Percentiles rank a stretch among this genome's conserved stretches.
phyloP scores from a whole-genome alignment of 1,140 invertebrate genomes.

The Aporrectodea caliginosa region DNA sequence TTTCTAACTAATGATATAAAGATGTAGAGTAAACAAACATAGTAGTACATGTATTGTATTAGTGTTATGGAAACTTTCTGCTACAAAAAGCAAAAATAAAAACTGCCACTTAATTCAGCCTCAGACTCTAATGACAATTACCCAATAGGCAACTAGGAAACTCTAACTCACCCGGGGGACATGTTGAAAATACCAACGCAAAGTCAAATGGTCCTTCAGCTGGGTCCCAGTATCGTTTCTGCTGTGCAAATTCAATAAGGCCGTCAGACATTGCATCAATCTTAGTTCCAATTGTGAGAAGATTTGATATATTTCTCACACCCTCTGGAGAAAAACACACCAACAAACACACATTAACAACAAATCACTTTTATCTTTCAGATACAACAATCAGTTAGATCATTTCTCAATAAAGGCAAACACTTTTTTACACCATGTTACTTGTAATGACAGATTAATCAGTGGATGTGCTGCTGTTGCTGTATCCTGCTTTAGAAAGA shows the following conservation, averaged over 20 bases:
- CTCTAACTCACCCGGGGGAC: slow-evolving; percentile 1
- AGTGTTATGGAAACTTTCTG: slow-evolving; percentile 2
- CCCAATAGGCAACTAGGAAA: too few relatives aligned
- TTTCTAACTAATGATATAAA: neutral
- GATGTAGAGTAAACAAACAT: neutral
- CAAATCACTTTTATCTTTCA: too few relatives aligned
- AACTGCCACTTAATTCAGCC: too few relatives aligned
- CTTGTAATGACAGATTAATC: too few relatives aligned
- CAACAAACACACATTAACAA: too few relatives aligned
- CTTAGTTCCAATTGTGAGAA: slow-evolving; percentile 66
- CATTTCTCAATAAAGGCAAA: too few relatives aligned
- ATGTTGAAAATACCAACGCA: slow-evolving; percentile 34
- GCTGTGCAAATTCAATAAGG: slow-evolving; percentile 62
- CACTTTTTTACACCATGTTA: too few relatives aligned
- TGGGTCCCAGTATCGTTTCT: slow-evolving; percentile 63
- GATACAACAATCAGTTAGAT: too few relatives aligned
- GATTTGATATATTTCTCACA: slow-evolving; percentile 67
- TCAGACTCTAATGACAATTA: too few relatives aligned
- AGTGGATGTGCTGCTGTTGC: too few relatives aligned
- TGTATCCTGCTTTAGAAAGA: too few relatives aligned
- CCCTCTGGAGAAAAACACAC: slow-evolving; percentile 57
- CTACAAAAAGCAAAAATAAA: too few relatives aligned
- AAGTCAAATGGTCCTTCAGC: slow-evolving; percentile 53
- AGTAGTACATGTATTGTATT: neutral
- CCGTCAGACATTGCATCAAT: slow-evolving; percentile 65